Evolutionary conservation across 1,140 invertebrate species (phyloP).

Genomic region (Cotesia glomerata): DNA sequence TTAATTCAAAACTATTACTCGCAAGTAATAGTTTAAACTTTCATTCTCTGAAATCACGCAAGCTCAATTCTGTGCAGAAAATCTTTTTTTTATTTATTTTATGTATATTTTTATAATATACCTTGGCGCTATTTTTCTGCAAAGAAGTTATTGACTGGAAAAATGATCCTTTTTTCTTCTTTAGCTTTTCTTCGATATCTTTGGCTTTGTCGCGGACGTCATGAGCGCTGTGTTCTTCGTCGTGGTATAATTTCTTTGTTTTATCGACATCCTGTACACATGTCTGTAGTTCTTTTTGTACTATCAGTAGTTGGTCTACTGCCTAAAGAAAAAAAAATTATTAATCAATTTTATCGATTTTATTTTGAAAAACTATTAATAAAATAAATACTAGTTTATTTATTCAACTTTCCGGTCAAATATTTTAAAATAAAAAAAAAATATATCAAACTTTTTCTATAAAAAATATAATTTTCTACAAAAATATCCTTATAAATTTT

Average conservation of each 20-base stretch:
- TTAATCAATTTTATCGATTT: not conserved
- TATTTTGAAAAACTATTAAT: too few species aligned
- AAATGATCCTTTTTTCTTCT: conserved; percentile 95
- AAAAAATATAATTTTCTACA: too few species aligned
- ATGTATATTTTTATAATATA: conserved; percentile 61
- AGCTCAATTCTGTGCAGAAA: not conserved
- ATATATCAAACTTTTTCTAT: too few species aligned
- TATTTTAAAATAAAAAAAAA: too few species aligned
- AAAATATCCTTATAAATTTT: too few species aligned
- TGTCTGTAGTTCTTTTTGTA: conserved; percentile 89
- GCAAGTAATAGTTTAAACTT: too few species aligned
- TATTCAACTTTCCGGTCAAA: too few species aligned
- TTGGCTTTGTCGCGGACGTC: conserved; percentile 93
- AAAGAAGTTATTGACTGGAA: conserved; percentile 95
- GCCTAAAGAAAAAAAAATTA: conserved; percentile 66
- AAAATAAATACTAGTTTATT: too few species aligned
- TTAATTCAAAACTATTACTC: too few species aligned
- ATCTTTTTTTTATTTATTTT: too few species aligned
- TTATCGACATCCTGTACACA: conserved; percentile 91
- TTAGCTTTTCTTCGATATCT: conserved; percentile 96
- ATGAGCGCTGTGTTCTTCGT: conserved; percentile 93
- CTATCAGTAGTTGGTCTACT: conserved; percentile 81
- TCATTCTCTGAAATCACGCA: not conserved
- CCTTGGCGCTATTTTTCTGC: conserved; percentile 95
- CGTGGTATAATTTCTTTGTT: conserved; percentile 92